Conservation (phyloP, 2,888 invertebrate genomes). For the Tholera decimalis region DNA sequence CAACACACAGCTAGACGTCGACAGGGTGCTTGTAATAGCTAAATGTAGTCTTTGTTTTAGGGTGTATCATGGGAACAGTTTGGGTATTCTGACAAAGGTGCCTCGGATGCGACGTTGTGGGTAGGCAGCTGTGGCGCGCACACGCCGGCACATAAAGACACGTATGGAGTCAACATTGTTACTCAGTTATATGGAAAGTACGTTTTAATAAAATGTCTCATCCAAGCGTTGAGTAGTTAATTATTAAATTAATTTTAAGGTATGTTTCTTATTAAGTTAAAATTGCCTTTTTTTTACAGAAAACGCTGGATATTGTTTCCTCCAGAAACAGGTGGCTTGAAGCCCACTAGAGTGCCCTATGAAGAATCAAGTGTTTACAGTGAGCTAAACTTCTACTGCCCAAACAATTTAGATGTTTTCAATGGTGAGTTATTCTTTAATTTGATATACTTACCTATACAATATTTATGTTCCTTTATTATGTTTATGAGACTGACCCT, state of each 20-base stretch:
- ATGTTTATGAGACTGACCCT: neutral
- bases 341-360: slow-evolving; percentile 97
- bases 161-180: slow-evolving; percentile 98
- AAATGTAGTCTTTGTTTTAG: slow-evolving; percentile 60
- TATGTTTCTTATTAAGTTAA: too few species aligned
- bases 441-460: neutral
- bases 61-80: slow-evolving; percentile 92
- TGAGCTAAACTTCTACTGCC: slow-evolving; percentile 95
- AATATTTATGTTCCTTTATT: too few species aligned
- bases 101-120: slow-evolving; percentile 96
- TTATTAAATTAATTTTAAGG: neutral
- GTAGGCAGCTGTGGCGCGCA: slow-evolving; percentile 96
- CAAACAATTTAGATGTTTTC: slow-evolving; percentile 88
- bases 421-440: slow-evolving; percentile 76
- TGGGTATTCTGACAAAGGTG: slow-evolving; percentile 93
- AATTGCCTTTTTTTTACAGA: slow-evolving; percentile 83
- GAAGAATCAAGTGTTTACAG: slow-evolving; percentile 99
- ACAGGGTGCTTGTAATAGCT: slow-evolving; percentile 18
- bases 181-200: slow-evolving; percentile 97
- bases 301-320: slow-evolving; percentile 98
- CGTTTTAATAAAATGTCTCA: slow-evolving; percentile 43
- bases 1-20: neutral
- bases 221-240: neutral
- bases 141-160: slow-evolving; percentile 98
- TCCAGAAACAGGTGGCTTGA: slow-evolving; percentile 93